Percentiles rank a stretch among this genome's conserved stretches.
phyloP scores from a whole-genome alignment of 2,113 vertebrate genomes.

The Thamnaconus septentrionalis region DNA sequence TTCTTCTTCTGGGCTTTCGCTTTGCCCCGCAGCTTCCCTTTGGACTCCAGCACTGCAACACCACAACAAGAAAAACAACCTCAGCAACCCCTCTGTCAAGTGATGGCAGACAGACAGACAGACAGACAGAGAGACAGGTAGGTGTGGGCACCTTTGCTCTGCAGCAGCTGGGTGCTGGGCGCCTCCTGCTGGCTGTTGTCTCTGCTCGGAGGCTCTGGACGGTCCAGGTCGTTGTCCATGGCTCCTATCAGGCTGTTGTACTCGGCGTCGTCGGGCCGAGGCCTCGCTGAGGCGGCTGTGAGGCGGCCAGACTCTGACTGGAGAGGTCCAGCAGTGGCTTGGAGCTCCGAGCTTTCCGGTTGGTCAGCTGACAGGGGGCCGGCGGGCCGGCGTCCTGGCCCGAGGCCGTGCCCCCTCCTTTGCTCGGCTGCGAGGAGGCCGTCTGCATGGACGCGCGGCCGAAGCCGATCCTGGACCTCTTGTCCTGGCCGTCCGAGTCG shows the following conservation, averaged over 20 bases:
- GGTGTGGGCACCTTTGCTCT: conserved; percentile 85
- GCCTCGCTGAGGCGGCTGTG: conserved; percentile 75
- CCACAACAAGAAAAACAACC: neutral
- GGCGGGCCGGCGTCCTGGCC: conserved; percentile 71
- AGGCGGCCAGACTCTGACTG: conserved; percentile 58
- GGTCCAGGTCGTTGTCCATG: conserved; percentile 96
- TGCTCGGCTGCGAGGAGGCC: conserved; percentile 70
- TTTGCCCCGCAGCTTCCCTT: conserved; percentile 88
- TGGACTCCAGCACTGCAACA: conserved; percentile 69
- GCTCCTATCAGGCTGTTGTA: conserved; percentile 89
- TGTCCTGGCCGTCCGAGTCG: conserved; percentile 77
- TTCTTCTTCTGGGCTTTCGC: conserved; percentile 87
- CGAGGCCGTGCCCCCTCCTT: conserved; percentile 60
- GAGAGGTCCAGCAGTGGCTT: conserved; percentile 77
- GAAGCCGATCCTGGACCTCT: conserved; percentile 79
- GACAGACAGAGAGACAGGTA: no score
- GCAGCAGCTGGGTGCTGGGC: conserved; percentile 80
- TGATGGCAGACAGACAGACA: neutral
- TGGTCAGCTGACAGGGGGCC: conserved; percentile 68
- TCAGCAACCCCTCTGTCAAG: neutral
- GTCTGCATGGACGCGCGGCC: conserved; percentile 82
- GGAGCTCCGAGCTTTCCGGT: conserved; percentile 78
- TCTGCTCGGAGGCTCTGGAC: conserved; percentile 73
- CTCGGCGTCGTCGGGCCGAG: conserved; percentile 86
- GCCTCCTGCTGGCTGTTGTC: conserved; percentile 81